A percentile compares a stretch with the other conserved stretches of the same genome.
These are phyloP conservation scores for Notolepis coatsorum DNA, from an alignment of 2,797 vertebrate species.

Conservation along the genomic window DNA sequence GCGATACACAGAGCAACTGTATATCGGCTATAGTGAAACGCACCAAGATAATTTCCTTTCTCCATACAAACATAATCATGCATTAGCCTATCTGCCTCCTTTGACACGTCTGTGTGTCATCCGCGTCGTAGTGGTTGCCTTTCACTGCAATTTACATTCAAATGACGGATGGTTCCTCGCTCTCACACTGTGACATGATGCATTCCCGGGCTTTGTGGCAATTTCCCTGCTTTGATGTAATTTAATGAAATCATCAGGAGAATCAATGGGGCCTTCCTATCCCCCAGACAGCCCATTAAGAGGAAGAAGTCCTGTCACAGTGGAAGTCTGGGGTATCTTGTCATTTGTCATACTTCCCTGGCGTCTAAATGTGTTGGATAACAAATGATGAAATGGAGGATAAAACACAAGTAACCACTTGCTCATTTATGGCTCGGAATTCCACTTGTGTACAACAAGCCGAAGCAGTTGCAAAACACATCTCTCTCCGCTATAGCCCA, in stretches of 20 bases:
- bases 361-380: conserved; percentile 49
- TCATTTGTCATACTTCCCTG: conserved; percentile 52
- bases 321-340: conserved; percentile 49
- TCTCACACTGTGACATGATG: conserved; percentile 43
- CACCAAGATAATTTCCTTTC: conserved; percentile 8
- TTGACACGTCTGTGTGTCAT: conserved; percentile 34
- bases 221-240: conserved; percentile 69
- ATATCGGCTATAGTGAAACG: not conserved
- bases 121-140: conserved; percentile 16
- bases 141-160: conserved; percentile 36
- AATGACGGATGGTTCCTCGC: conserved; percentile 52
- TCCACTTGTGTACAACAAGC: conserved; percentile 18
- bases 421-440: conserved; percentile 16
- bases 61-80: conserved; percentile 33
- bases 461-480: conserved; percentile 23
- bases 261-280: conserved; percentile 57
- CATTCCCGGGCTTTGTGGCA: conserved; percentile 50
- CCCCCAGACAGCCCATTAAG: conserved; percentile 62
- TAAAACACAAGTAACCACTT: conserved; percentile 44
- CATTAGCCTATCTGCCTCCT: conserved; percentile 29
- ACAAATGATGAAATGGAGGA: conserved; percentile 67
- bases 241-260: conserved; percentile 70
- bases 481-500: conserved; percentile 27
- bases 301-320: conserved; percentile 29
- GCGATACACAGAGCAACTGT: no score